Percentiles rank a stretch among this genome's conserved stretches.
These are phyloP conservation scores for Meleagris gallopavo DNA, from an alignment of 2,113 vertebrate genomes.

Conservation along the genomic window DNA sequence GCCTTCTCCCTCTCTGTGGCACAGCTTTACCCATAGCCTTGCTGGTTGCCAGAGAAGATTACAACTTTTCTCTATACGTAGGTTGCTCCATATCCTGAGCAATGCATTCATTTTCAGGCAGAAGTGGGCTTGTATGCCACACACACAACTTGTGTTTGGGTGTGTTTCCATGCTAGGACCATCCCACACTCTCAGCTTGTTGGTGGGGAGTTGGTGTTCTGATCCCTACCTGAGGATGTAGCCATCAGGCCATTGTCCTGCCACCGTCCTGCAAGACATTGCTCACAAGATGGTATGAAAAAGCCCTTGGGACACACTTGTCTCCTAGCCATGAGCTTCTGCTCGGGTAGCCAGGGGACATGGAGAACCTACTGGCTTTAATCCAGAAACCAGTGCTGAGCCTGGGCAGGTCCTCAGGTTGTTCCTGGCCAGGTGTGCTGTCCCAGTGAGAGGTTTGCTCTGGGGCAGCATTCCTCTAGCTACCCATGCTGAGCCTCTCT, in stretches of 20 bases:
- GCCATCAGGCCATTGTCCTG: background rate
- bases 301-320: background rate
- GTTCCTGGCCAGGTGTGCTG: background rate
- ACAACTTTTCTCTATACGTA: fast-evolving
- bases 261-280: fast-evolving
- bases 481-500: background rate
- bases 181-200: background rate
- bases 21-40: background rate
- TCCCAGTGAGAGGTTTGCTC: background rate
- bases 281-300: background rate
- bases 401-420: background rate
- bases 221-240: background rate
- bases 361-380: background rate
- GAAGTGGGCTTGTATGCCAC: background rate
- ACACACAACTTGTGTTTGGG: background rate
- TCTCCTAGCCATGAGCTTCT: background rate
- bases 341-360: background rate
- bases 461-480: background rate
- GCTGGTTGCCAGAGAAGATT: background rate
- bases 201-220: background rate
- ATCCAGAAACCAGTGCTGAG: background rate
- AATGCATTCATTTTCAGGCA: background rate
- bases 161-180: background rate
- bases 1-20: background rate
- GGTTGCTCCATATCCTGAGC: background rate